Conservation (phyloP, 1,140 invertebrate genomes). For the Calephelis virginiensis region DNA sequence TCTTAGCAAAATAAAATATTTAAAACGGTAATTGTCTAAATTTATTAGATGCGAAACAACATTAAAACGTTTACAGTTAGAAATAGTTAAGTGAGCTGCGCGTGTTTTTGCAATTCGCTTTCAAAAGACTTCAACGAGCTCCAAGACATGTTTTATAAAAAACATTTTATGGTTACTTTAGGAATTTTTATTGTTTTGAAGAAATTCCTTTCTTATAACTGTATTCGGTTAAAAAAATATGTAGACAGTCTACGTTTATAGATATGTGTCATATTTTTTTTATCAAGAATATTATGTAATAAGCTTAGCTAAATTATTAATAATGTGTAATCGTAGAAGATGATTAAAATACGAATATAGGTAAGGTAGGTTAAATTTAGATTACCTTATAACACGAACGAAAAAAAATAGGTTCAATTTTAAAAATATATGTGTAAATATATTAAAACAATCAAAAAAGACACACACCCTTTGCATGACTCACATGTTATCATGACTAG, state of each 20-base stretch:
- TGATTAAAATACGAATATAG: too few relatives aligned
- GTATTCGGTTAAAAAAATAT: background rate
- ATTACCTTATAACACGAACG: too few relatives aligned
- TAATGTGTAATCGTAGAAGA: too few relatives aligned
- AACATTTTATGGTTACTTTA: background rate
- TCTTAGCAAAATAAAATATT: too few relatives aligned
- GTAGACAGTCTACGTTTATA: background rate
- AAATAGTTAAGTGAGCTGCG: background rate
- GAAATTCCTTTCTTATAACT: background rate
- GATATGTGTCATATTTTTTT: background rate
- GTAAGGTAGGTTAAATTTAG: too few relatives aligned
- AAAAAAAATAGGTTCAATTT: too few relatives aligned
- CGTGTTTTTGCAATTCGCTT: background rate
- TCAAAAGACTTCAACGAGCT: conserved; percentile 29
- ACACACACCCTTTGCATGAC: too few relatives aligned
- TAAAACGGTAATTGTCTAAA: background rate
- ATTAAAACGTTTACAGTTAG: conserved; percentile 3
- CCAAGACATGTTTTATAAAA: background rate
- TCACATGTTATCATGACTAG: too few relatives aligned
- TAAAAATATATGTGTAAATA: too few relatives aligned
- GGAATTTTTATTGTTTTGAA: background rate
- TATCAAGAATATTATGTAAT: background rate
- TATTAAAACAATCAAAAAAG: too few relatives aligned
- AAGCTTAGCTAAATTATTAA: background rate
- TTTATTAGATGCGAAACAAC: background rate